Percentiles rank a stretch among this genome's conserved stretches.
Conservation (phyloP, 1,140 invertebrate species). For the Apis laboriosa region DNA sequence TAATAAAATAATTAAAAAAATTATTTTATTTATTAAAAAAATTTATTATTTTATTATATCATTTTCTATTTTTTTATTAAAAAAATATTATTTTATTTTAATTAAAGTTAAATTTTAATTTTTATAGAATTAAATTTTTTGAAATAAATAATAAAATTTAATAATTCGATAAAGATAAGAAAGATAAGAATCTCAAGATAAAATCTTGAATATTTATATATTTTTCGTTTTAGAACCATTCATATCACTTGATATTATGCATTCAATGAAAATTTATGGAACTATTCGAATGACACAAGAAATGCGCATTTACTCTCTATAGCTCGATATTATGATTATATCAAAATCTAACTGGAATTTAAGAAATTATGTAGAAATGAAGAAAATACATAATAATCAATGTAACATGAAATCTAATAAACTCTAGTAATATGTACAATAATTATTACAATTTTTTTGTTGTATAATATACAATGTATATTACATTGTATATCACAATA, state of each 20-base stretch:
- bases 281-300: slow-evolving; percentile 17
- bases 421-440: not conserved
- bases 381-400: slow-evolving; percentile 20
- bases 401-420: slow-evolving; percentile 18
- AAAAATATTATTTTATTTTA: no score
- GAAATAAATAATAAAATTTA: no score
- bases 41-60: no score
- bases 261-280: slow-evolving; percentile 15
- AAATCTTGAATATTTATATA: not conserved
- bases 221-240: not conserved
- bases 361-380: slow-evolving; percentile 44
- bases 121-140: no score
- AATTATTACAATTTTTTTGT: not conserved
- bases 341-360: not conserved
- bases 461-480: not conserved
- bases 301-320: not conserved
- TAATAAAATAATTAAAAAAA: no score
- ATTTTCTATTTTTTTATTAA: no score
- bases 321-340: not conserved
- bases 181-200: not conserved
- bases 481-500: not conserved
- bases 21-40: no score
- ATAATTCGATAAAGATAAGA: no score
- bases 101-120: no score
- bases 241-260: not conserved